A percentile compares a stretch with the other conserved stretches of the same genome.
These are phyloP conservation scores for Hirtodrosophila cameraria DNA, from an alignment of 2,888 invertebrate genomes.

Conservation along the genomic window DNA sequence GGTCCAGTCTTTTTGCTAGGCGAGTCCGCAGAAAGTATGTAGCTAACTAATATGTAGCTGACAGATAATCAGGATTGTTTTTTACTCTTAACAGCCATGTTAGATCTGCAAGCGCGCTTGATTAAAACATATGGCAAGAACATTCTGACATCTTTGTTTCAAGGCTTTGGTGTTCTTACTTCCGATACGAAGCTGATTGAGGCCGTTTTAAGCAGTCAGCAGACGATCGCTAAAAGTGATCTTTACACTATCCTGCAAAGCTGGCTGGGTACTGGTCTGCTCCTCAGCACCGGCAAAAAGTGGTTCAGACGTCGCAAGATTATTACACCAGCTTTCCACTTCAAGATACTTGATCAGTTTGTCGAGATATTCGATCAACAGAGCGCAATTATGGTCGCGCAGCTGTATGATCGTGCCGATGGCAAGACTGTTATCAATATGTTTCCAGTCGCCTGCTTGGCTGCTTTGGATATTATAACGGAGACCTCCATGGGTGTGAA, in stretches of 20 bases:
- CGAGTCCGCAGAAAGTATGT: constrained; percentile 66
- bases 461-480: constrained; percentile 86
- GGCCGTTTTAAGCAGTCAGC: constrained; percentile 81
- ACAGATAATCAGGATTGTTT: background rate
- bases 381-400: constrained; percentile 86
- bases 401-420: constrained; percentile 85
- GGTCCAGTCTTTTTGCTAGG: constrained; percentile 43
- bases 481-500: constrained; percentile 83
- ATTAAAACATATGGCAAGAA: constrained; percentile 46
- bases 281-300: constrained; percentile 84
- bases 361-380: constrained; percentile 89
- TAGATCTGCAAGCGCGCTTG: constrained; percentile 41
- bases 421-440: constrained; percentile 85
- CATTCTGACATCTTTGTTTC: constrained; percentile 18
- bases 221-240: constrained; percentile 77
- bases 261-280: constrained; percentile 82
- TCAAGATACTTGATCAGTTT: constrained; percentile 90
- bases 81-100: constrained; percentile 45
- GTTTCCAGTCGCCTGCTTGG: constrained; percentile 87
- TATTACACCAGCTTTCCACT: constrained; percentile 90
- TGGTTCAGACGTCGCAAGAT: constrained; percentile 90
- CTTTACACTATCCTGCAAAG: constrained; percentile 73
- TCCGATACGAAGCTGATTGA: constrained; percentile 81
- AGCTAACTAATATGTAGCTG: background rate
- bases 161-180: constrained; percentile 53